Conservation (phyloP, 2,797 vertebrate genomes). For the Amphiprion clarkii region DNA sequence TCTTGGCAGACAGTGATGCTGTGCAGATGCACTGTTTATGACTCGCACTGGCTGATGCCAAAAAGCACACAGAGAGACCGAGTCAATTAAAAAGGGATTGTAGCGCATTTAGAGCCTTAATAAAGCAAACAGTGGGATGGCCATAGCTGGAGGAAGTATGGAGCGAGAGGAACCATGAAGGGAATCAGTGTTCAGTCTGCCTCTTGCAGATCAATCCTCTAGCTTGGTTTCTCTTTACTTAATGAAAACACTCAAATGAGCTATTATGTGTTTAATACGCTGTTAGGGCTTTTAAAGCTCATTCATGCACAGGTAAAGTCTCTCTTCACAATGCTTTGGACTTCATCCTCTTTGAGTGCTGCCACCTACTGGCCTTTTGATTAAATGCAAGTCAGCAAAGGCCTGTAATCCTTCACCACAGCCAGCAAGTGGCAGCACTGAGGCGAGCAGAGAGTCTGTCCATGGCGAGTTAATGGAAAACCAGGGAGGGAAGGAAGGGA, state of each 20-base stretch:
- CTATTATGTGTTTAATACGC: constrained; percentile 26
- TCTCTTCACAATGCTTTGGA: constrained; percentile 23
- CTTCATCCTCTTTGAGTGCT: constrained; percentile 60
- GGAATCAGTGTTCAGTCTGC: constrained; percentile 14
- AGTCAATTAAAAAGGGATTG: constrained; percentile 87
- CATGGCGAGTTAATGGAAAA: constrained; percentile 52
- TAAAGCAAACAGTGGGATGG: constrained; percentile 80
- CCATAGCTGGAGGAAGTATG: constrained; percentile 35
- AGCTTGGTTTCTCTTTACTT: constrained; percentile 21
- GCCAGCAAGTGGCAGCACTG: constrained; percentile 92
- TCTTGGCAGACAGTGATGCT: constrained; percentile 73
- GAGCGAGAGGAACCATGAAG: constrained; percentile 28
- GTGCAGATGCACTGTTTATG: constrained; percentile 72
- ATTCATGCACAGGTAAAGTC: constrained; percentile 36
- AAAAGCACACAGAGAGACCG: constrained; percentile 72
- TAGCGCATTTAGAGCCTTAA: constrained; percentile 81
- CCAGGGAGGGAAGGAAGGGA: neutral
- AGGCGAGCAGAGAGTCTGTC: constrained; percentile 68
- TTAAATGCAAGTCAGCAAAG: constrained; percentile 64
- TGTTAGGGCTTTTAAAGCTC: constrained; percentile 26
- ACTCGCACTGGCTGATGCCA: constrained; percentile 72
- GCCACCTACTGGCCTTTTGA: constrained; percentile 81
- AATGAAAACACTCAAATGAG: constrained; percentile 22
- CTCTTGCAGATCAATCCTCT: constrained; percentile 20
- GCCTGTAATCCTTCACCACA: constrained; percentile 39